Conservation (phyloP, 1,140 invertebrate species). For the Plutomurus gul region DNA sequence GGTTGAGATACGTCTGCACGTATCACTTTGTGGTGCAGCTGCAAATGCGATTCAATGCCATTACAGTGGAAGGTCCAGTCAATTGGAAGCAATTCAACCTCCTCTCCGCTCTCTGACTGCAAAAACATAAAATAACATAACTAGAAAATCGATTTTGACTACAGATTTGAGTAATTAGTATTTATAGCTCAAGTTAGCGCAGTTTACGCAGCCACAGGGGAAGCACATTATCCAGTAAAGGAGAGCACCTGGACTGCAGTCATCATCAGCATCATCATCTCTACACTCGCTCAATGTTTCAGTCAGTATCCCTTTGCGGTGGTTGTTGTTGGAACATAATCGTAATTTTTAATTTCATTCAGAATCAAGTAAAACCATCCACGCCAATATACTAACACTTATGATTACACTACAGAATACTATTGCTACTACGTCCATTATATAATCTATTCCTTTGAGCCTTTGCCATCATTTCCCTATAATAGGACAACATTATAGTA, state of each 20-base stretch:
- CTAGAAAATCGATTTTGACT: constrained; percentile 13
- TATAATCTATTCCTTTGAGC: too few relatives aligned
- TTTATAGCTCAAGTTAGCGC: constrained; percentile 12
- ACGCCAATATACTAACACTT: too few relatives aligned
- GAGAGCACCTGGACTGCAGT: neutral
- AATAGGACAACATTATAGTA: too few relatives aligned
- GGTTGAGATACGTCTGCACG: too few relatives aligned
- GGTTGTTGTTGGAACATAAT: neutral
- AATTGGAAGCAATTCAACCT: neutral
- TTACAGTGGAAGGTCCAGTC: neutral
- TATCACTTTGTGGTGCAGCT: too few relatives aligned
- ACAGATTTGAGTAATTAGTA: constrained; percentile 11
- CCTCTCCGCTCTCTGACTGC: neutral
- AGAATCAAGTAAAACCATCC: too few relatives aligned
- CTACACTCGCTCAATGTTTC: too few relatives aligned
- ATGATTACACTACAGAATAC: too few relatives aligned
- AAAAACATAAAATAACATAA: neutral
- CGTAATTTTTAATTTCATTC: constrained; percentile 8
- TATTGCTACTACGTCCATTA: neutral
- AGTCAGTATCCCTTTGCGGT: neutral
- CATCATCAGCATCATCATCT: neutral
- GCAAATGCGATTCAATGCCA: too few relatives aligned
- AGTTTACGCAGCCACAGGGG: neutral
- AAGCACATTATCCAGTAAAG: neutral
- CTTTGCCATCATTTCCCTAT: too few relatives aligned